Evolutionary conservation across 2,797 vertebrate species (phyloP).

Genomic region (Gephyroberyx darwinii): DNA sequence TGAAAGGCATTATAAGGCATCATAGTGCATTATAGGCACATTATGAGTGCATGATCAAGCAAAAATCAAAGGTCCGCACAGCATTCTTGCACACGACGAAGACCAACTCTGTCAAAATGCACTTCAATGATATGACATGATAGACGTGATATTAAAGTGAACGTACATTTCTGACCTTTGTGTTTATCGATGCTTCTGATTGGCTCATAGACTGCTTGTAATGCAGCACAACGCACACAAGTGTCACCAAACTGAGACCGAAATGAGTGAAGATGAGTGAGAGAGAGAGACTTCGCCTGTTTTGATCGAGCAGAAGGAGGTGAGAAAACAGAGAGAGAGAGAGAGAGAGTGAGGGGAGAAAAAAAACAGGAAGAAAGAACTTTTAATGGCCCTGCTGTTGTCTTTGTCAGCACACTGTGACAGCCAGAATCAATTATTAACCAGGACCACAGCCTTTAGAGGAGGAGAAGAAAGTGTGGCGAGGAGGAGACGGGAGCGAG

Average conservation of each 20-base stretch:
- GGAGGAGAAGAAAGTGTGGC: slow-evolving; percentile 31
- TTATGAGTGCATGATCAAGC: no score
- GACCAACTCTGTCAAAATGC: no score
- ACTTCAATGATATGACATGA: no score
- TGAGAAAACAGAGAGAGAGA: slow-evolving; percentile 37
- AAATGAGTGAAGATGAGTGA: slow-evolving; percentile 14
- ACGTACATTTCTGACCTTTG: not conserved
- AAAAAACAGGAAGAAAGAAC: slow-evolving; percentile 57
- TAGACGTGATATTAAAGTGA: not conserved
- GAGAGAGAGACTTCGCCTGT: slow-evolving; percentile 23
- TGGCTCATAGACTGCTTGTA: not conserved
- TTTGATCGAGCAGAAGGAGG: slow-evolving; percentile 31
- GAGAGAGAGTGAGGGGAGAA: slow-evolving; percentile 28
- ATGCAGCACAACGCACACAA: slow-evolving; percentile 1
- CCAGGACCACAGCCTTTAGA: slow-evolving; percentile 60
- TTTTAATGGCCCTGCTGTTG: slow-evolving; percentile 76
- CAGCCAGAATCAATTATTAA: slow-evolving; percentile 77
- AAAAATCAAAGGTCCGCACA: no score
- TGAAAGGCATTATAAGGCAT: no score
- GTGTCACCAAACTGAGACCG: slow-evolving; percentile 1
- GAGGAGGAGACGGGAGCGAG: slow-evolving; percentile 43
- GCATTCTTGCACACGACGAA: no score
- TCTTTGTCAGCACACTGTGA: slow-evolving; percentile 76
- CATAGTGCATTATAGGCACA: no score
- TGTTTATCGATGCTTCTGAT: not conserved